These are phyloP conservation scores for Gymnarchus niloticus DNA, from an alignment of 2,113 vertebrate genomes.

Conservation along the genomic window DNA sequence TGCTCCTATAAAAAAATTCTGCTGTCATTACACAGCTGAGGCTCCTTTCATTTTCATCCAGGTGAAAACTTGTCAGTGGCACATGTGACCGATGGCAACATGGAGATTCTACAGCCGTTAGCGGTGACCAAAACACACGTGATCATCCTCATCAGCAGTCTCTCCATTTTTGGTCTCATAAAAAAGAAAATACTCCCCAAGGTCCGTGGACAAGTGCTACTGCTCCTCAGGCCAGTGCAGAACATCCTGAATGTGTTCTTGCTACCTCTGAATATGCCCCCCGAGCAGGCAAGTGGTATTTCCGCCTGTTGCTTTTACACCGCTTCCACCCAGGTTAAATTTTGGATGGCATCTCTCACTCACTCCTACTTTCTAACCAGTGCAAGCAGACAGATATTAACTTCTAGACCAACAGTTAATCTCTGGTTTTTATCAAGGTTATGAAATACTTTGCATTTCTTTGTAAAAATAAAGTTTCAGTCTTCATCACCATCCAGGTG, in stretches of 20 bases:
- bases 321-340: too few relatives aligned
- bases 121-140: conserved; percentile 26
- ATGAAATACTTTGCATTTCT: background rate
- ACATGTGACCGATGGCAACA: conserved; percentile 24
- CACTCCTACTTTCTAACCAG: background rate
- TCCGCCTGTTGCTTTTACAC: background rate
- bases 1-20: background rate
- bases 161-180: conserved; percentile 27
- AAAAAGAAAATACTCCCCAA: background rate
- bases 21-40: background rate
- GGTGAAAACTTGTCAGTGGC: conserved; percentile 26
- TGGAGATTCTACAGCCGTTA: conserved; percentile 20
- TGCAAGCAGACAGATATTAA: background rate
- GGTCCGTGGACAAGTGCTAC: conserved; percentile 26
- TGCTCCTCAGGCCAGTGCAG: background rate
- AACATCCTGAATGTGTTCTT: background rate
- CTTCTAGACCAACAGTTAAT: too few relatives aligned
- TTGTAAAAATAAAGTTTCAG: background rate
- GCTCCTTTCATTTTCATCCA: background rate
- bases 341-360: background rate
- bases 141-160: conserved; percentile 7
- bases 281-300: background rate
- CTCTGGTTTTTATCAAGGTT: background rate
- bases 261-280: background rate
- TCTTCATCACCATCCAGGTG: background rate